Base-by-base conservation (phyloP, 2,888 invertebrate genomes). In the Hypena proboscidalis region DNA sequence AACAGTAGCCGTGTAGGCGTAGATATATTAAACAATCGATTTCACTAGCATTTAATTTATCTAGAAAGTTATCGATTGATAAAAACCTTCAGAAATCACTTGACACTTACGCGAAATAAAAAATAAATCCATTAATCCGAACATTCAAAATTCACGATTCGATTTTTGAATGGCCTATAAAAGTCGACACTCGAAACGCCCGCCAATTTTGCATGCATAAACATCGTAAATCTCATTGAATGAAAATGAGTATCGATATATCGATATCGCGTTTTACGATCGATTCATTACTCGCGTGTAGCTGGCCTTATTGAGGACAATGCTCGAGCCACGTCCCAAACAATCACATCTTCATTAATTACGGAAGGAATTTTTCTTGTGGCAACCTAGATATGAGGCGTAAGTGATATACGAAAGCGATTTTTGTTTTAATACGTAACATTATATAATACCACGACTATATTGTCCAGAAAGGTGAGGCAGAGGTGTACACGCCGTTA, bases 321-420 rank as follows among this genome's bases (percentile, higher is more conserved):
- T 79, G 79, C 69, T 75, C 60, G 60, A 71, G 75, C 45, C 66
- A 62, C 66, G 62, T 66, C 62, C 44, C 55, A 45, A 55, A 51
- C 62, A 63, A 67, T 70, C 75, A 78, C 85, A 85, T 86, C 85
- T 86, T 86, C 85, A 90, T 90, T 89, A 87, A 90, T 90, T 90
- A 85, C 83, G 52, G 49, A 57, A 70, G 70, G 81, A 80, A 82
- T 87, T 81, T 81, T 83, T 74, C 69, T 50, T 64, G 74, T 76
- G 73, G 67, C 61, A 53, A 58, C 68, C 59, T 66, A 67, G 53
- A 55, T 56, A 58, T 61, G 55, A 45, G 63, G 63, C 47, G 45
- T 60, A 66, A 70, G 64, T 57, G 51, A 73, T 49, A 54, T 64
- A 54, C 62, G 60, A 58, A 49, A 59, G 67, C 62, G 62, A 35